Evolutionary conservation across 2,888 invertebrate genomes (phyloP).

Genomic region (Schizotus pectinicornis): DNA sequence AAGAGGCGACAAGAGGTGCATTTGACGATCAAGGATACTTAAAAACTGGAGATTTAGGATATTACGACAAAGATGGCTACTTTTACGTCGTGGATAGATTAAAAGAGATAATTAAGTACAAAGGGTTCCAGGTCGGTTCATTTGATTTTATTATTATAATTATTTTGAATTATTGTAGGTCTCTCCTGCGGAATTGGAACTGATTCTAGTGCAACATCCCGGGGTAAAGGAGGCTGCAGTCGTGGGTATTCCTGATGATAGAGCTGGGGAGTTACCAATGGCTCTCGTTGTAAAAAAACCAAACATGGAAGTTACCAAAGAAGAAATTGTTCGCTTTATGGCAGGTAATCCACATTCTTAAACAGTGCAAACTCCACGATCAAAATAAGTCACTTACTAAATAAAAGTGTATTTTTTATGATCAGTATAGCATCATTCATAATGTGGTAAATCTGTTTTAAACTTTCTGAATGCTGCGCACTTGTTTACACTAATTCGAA

Average conservation of each 20-base stretch:
- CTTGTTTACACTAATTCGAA: too few relatives aligned
- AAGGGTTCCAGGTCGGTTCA: constrained; percentile 73
- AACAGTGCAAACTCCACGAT: too few relatives aligned
- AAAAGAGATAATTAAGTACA: constrained; percentile 91
- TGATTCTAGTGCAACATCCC: constrained; percentile 72
- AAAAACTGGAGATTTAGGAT: constrained; percentile 82
- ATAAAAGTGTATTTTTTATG: too few relatives aligned
- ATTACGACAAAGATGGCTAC: constrained; percentile 76
- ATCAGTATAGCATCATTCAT: too few relatives aligned
- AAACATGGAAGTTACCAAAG: too few relatives aligned
- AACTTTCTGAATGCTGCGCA: too few relatives aligned
- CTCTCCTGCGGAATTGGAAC: constrained; percentile 87
- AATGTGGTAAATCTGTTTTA: constrained; percentile 44
- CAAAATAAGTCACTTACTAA: too few relatives aligned
- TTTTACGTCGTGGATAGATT: constrained; percentile 85
- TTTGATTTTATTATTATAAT: too few relatives aligned
- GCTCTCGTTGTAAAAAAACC: constrained; percentile 78
- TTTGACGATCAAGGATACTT: constrained; percentile 78
- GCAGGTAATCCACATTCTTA: too few relatives aligned
- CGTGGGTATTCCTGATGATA: constrained; percentile 73
- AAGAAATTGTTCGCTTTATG: too few relatives aligned
- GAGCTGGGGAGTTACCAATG: constrained; percentile 75
- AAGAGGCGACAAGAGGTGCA: constrained; percentile 65
- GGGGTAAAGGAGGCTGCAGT: constrained; percentile 81
- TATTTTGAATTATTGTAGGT: too few relatives aligned